Evolutionary conservation across 1,140 invertebrate genomes (phyloP), one percentile per base, ranked within the genome.

Genomic region (Physella acuta): DNA sequence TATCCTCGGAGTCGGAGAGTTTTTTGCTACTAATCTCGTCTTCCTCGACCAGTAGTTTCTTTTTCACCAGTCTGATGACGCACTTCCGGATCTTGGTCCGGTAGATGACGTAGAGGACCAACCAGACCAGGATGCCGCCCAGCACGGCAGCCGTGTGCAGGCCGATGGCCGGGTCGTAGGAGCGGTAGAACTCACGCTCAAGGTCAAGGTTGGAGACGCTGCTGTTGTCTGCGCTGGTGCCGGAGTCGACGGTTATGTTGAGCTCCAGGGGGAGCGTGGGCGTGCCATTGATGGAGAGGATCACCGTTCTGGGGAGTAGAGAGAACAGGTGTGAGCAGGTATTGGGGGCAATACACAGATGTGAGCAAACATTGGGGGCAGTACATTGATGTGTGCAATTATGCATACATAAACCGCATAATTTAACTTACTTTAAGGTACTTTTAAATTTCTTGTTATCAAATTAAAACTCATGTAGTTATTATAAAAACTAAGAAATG

Each of bases 61-160:
- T 58, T 44, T 56, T 58, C 3, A 70, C 11, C 26, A 69, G 53
- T 11, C n/a, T 39, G 36, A 69, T 37, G 30, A 65, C 71, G 14
- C 71, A 72, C 62, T 79, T 77, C 34, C 71, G 73, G 31, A 77
- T 74, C 62, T 75, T 75, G 17, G 75, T 78, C 28, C 73, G 70
- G 61, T 78, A 78, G 55, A 78, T 70, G 2, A 79, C 66, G 61
- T 76, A 79, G 16, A 79, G 31, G 16, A 79, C 72, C 11, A 79
- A 60, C 62, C 75, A 53, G 44, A 76, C 69, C 5, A 79, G 74
- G 63, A 78, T 75, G 2, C 78, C 75, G 17, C 78, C 78, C 2
- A 79, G 64, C 28, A 78, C 73, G 16, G 75, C 70, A 1, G 76
- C 78, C 1, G 76, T 79, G 56, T 79, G 76, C 28, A 79, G 65